These are phyloP conservation scores for Sigmodon hispidus DNA, from an alignment of 2,113 vertebrate species.

Conservation along the genomic window DNA sequence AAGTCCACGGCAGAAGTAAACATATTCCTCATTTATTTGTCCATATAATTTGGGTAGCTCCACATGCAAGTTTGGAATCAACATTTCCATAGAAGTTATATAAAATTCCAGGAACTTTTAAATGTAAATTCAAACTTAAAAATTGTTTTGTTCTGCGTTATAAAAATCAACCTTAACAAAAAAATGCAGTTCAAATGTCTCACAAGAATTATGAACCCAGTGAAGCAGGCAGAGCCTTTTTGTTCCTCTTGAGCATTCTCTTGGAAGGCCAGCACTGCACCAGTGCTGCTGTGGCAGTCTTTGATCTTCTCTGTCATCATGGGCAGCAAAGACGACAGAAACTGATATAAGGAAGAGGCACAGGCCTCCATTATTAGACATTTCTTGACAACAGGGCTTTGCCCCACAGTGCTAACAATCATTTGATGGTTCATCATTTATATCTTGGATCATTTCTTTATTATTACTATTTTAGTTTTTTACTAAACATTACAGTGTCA, in stretches of 20 bases:
- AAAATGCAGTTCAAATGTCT: neutral
- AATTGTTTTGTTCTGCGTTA: neutral
- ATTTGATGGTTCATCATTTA: neutral
- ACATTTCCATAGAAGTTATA: neutral
- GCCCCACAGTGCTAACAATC: neutral
- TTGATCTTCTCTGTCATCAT: neutral
- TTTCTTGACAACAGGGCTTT: neutral
- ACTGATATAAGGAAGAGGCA: neutral
- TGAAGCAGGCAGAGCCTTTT: neutral
- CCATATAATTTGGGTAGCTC: neutral
- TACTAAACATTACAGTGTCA: neutral
- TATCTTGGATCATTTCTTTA: neutral
- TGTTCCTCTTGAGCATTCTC: neutral
- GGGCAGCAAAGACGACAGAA: neutral
- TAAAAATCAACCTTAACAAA: slow-evolving; percentile 7
- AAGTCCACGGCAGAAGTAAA: neutral
- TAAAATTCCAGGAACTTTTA: neutral
- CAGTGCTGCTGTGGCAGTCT: accelerated
- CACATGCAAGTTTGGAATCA: neutral
- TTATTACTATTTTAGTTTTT: neutral
- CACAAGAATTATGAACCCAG: accelerated
- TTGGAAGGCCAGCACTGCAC: neutral
- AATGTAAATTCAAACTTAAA: neutral
- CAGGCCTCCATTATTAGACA: neutral
- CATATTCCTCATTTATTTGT: neutral